These are phyloP conservation scores for Trichopoda pennipes DNA, from an alignment of 2,888 invertebrate species.

Conservation along the genomic window DNA sequence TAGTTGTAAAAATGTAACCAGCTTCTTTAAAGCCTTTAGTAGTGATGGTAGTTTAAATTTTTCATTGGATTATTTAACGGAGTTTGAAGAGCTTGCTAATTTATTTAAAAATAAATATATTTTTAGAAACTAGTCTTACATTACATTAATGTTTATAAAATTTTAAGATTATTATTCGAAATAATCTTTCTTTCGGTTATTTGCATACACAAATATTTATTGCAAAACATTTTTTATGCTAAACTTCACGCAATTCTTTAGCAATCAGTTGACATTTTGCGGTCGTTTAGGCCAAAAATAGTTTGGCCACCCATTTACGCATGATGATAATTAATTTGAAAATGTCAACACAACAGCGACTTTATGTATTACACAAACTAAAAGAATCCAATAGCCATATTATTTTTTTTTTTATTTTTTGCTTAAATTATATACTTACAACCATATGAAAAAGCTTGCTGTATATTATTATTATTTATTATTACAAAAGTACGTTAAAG, in stretches of 20 bases:
- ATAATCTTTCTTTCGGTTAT: not conserved
- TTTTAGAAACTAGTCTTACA: no score
- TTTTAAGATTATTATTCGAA: conserved; percentile 1
- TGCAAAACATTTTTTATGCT: conserved; percentile 13
- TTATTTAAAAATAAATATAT: no score
- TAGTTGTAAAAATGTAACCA: no score
- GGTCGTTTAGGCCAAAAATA: conserved; percentile 53
- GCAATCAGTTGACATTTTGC: conserved; percentile 58
- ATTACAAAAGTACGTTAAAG: conserved; percentile 17
- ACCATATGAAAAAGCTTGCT: conserved; percentile 30
- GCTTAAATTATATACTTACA: conserved; percentile 35
- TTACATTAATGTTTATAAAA: not conserved
- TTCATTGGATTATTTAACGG: no score
- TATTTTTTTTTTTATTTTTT: not conserved
- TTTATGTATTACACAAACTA: not conserved
- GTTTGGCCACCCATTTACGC: conserved; percentile 22
- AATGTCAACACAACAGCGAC: conserved; percentile 29
- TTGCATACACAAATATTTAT: not conserved
- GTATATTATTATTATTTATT: not conserved
- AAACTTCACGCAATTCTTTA: conserved; percentile 25
- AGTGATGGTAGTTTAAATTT: no score
- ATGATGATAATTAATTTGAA: conserved; percentile 46
- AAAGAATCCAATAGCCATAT: not conserved
- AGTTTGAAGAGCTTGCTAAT: no score
- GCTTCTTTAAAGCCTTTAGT: no score